Evolutionary conservation across 2,113 vertebrate genomes (phyloP).

Genomic region (Lepus europaeus): DNA sequence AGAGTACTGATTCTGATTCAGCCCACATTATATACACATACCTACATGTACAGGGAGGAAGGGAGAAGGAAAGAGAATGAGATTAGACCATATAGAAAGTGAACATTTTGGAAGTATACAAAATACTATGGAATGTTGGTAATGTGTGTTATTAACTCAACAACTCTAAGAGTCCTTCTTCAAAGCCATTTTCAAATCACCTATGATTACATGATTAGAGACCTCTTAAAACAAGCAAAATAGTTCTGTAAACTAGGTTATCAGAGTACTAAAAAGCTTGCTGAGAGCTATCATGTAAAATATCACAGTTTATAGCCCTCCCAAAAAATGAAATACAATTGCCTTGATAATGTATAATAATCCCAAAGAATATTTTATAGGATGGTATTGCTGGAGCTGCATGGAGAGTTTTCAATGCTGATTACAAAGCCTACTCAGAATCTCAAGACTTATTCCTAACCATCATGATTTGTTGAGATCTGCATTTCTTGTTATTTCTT

Average conservation of each 20-base stretch:
- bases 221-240: slow-evolving; percentile 79
- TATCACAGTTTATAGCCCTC: slow-evolving; percentile 38
- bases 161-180: slow-evolving; percentile 72
- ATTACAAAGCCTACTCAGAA: slow-evolving; percentile 70
- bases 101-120: slow-evolving; percentile 67
- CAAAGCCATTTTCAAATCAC: slow-evolving; percentile 76
- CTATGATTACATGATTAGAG: slow-evolving; percentile 77
- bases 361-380: slow-evolving; percentile 54
- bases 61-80: not conserved
- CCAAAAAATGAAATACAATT: slow-evolving; percentile 57
- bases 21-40: slow-evolving; percentile 41
- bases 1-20: slow-evolving; percentile 63
- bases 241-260: slow-evolving; percentile 75
- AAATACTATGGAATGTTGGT: slow-evolving; percentile 69
- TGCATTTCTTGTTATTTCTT: slow-evolving; percentile 73
- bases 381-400: not conserved
- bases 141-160: slow-evolving; percentile 74
- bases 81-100: slow-evolving; percentile 56
- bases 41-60: not conserved
- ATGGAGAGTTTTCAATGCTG: slow-evolving; percentile 65
- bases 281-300: slow-evolving; percentile 73
- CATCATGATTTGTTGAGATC: slow-evolving; percentile 57
- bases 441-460: slow-evolving; percentile 59
- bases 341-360: slow-evolving; percentile 69
- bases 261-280: slow-evolving; percentile 69